Evolutionary conservation across 1,140 invertebrate genomes (phyloP), one percentile per base, ranked within the genome.

Genomic region (Cyclina sinensis): DNA sequence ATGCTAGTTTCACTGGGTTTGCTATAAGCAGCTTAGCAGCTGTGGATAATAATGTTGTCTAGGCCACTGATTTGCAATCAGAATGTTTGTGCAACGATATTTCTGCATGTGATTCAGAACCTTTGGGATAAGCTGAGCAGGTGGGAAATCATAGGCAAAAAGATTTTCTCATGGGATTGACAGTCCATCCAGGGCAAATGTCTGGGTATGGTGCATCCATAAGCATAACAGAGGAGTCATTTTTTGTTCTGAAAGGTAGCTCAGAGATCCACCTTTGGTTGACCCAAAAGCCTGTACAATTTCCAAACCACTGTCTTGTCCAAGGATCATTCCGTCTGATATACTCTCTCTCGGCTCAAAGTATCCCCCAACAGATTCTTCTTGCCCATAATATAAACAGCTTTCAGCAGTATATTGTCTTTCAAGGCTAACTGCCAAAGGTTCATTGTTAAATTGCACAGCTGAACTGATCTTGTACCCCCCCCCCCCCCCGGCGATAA

Each of bases 161-260:
- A 87, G 79, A 21, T 57, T 70, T 30, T 79, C 4, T 76, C 82
- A 82, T 48, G 37, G n/a, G 82, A 90, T 89, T 70, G 78, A 51
- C 48, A 90, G 76, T n/a, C 82, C 86, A 86, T 90, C 65, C 35
- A 81, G 43, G 30, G 89, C 89, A 37, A 68, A 57, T 37, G 89
- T 81, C 46, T 85, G 46, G 4, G 70, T 59, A 24, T 90, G 43
- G 9, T 59, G 62, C 35, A 59, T 35, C 89, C 89, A 90, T 46
- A 82, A 57, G 70, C 86, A 88, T 62, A 84, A 84, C 65, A 90
- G 79, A 18, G 18, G 27, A 14, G 89, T 83, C n/a, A n/a, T 39
- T 88, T 76, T 24, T 62, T 46, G 57, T 88, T 91, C 16, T 82
- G 21, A 7, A 70, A n/a, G 14, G 86, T 78, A 1, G 70, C 86